These are phyloP conservation scores for Anneissia japonica DNA, from an alignment of 35 echinoderm and acorn worm species.

Conservation along the genomic window DNA sequence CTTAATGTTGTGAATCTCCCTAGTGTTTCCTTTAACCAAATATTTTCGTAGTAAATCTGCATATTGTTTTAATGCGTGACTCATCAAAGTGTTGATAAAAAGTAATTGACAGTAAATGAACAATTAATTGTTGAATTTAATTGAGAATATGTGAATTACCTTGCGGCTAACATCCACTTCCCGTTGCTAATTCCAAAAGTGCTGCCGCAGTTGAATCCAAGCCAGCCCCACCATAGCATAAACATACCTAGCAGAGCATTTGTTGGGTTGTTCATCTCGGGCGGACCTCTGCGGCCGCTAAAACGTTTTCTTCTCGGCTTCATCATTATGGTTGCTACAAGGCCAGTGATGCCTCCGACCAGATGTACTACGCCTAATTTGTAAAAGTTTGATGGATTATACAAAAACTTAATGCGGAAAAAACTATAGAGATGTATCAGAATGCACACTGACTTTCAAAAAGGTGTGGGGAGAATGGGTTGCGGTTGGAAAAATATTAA, in stretches of 20 bases:
- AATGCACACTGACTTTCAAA: not conserved
- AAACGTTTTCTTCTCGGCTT: conserved; percentile 61
- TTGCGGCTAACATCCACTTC: conserved; percentile 90
- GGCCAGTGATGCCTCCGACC: conserved; percentile 55
- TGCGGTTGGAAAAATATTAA: not conserved
- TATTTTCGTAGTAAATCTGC: too few relatives aligned
- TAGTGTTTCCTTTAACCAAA: too few relatives aligned
- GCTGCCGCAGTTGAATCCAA: conserved; percentile 94
- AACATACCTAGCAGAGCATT: conserved; percentile 76
- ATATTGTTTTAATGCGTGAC: too few relatives aligned
- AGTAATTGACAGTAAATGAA: not conserved
- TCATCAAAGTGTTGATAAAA: too few relatives aligned
- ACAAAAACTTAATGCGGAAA: not conserved
- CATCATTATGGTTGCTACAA: conserved; percentile 55
- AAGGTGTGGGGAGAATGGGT: not conserved
- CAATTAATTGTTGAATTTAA: not conserved
- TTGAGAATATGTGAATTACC: conserved; percentile 30
- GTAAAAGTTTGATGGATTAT: not conserved
- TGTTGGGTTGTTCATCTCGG: conserved; percentile 63
- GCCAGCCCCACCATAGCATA: conserved; percentile 89
- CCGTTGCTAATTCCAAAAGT: conserved; percentile 86
- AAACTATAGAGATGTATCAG: not conserved
- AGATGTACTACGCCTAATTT: conserved; percentile 64
- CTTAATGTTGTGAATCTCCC: too few relatives aligned
- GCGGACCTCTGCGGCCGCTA: not conserved